Conservation (phyloP, 2,113 vertebrate genomes). For the Mus pahari region DNA sequence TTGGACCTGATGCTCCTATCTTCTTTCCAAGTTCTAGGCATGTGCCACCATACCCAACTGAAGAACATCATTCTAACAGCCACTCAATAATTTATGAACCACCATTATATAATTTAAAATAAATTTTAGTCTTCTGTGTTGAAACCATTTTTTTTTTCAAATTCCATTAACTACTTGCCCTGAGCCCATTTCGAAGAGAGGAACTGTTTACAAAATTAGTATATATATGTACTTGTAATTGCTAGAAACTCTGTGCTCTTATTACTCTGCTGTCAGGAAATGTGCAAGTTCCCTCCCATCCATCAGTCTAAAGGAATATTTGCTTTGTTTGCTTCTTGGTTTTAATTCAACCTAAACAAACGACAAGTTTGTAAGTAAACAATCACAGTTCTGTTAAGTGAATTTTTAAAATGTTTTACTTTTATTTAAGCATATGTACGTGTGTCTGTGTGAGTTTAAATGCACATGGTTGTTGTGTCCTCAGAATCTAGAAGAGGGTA, state of each 20-base stretch:
- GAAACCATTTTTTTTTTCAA: not conserved
- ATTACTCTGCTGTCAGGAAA: not conserved
- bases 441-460: not conserved
- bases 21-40: not conserved
- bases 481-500: not conserved
- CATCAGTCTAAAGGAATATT: not conserved
- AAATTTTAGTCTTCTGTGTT: slow-evolving; percentile 26
- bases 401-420: not conserved
- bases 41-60: not conserved
- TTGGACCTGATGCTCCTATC: not conserved
- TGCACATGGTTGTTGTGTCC: not conserved
- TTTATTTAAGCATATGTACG: not conserved
- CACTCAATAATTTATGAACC: slow-evolving; percentile 1
- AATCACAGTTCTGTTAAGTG: not conserved
- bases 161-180: slow-evolving; percentile 3
- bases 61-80: not conserved
- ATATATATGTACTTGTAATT: slow-evolving; percentile 4
- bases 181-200: not conserved
- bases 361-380: not conserved
- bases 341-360: not conserved
- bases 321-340: not conserved
- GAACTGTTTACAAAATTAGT: slow-evolving; percentile 10
- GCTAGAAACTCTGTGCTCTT: not conserved
- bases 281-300: not conserved
- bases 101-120: not conserved